Evolutionary conservation across 2,797 vertebrate species (phyloP).

Genomic region (Microctenopoma steveboyesi): DNA sequence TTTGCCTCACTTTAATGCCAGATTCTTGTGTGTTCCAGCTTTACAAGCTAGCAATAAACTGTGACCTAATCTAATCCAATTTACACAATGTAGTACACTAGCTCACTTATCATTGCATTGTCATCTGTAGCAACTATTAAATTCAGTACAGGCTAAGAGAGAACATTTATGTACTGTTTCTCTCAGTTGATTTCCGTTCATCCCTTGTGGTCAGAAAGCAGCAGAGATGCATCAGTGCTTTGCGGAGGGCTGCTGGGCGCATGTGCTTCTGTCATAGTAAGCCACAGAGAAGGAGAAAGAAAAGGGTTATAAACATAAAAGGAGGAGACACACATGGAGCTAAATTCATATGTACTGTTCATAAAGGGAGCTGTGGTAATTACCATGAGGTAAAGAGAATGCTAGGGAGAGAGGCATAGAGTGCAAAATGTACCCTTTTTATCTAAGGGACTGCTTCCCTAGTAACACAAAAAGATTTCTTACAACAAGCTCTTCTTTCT

Average conservation of each 20-base stretch:
- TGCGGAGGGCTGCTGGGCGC: conserved; percentile 14
- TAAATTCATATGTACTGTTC: conserved; percentile 48
- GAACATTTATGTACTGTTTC: conserved; percentile 37
- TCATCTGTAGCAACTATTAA: not conserved
- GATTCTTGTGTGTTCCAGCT: too few relatives aligned
- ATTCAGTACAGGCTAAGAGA: conserved; percentile 6
- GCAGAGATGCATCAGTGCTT: conserved; percentile 37
- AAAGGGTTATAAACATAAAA: conserved; percentile 27
- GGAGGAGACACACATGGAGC: conserved; percentile 21
- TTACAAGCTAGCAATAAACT: too few relatives aligned
- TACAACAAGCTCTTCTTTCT: conserved; percentile 29
- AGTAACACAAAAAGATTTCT: conserved; percentile 40
- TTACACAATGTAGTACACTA: not conserved
- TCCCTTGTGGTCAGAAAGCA: conserved; percentile 48
- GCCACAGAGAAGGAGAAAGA: conserved; percentile 23
- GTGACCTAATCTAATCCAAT: not conserved
- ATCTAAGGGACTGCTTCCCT: conserved; percentile 42
- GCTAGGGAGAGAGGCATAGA: conserved; percentile 24
- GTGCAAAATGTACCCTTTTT: conserved; percentile 48
- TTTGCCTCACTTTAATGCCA: too few relatives aligned
- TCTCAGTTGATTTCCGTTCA: conserved; percentile 48
- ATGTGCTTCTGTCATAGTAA: conserved; percentile 32
- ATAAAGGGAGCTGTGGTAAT: conserved; percentile 58
- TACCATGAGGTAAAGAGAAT: conserved; percentile 52
- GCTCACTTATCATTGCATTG: not conserved